Conservation (phyloP, 2,888 invertebrate genomes). For the Orthosia gracilis region DNA sequence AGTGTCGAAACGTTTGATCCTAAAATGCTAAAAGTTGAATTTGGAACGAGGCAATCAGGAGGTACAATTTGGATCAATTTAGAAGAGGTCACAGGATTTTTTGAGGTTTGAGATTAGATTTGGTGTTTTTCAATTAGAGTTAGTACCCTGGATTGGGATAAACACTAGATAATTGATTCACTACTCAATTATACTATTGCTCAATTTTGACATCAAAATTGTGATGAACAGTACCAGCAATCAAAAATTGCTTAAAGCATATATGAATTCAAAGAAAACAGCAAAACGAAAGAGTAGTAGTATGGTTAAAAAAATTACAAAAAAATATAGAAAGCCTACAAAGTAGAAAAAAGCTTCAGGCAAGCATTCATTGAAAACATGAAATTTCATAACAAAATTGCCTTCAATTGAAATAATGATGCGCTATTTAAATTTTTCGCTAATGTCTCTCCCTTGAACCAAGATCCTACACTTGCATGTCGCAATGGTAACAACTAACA, state of each 20-base stretch:
- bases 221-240: too few relatives aligned
- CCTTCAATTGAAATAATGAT: constrained; percentile 43
- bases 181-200: neutral
- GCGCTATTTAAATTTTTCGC: constrained; percentile 42
- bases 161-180: neutral
- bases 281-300: too few relatives aligned
- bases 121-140: neutral
- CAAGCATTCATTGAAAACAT: constrained; percentile 23
- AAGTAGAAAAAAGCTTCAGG: constrained; percentile 7
- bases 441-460: constrained; percentile 55
- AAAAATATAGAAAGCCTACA: constrained; percentile 7
- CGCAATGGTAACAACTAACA: constrained; percentile 66
- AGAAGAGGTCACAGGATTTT: constrained; percentile 27
- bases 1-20: constrained; percentile 26
- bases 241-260: too few relatives aligned
- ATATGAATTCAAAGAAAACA: too few relatives aligned
- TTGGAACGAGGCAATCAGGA: constrained; percentile 36
- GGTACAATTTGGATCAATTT: constrained; percentile 36
- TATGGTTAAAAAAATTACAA: too few relatives aligned
- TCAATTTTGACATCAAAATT: neutral
- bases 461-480: constrained; percentile 58
- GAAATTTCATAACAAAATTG: constrained; percentile 24
- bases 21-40: constrained; percentile 21
- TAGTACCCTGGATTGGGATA: neutral
- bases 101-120: neutral